Conservation (phyloP, 2,888 invertebrate genomes). For the Proisotoma minuta region DNA sequence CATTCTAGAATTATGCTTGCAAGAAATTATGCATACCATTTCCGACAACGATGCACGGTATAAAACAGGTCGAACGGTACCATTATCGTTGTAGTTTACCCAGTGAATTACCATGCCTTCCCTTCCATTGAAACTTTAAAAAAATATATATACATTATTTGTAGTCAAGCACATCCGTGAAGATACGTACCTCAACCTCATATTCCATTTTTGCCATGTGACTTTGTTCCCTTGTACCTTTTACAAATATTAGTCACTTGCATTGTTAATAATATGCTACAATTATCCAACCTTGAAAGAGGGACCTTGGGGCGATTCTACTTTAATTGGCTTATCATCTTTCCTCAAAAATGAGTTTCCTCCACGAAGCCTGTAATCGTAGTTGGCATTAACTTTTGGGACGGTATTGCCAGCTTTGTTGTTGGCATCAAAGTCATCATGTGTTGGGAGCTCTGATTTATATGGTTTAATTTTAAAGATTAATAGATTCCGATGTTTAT, state of each 20-base stretch:
- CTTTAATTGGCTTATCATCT: constrained; percentile 25
- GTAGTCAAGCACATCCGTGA: background rate
- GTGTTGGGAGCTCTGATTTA: constrained; percentile 31
- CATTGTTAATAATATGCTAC: too few species aligned
- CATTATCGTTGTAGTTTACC: constrained; percentile 22
- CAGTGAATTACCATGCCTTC: constrained; percentile 28
- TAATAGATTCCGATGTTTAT: too few species aligned
- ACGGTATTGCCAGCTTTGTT: constrained; percentile 24
- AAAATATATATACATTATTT: too few species aligned
- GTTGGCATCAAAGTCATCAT: constrained; percentile 21
- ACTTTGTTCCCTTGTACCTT: too few species aligned
- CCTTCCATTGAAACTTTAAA: constrained; percentile 25
- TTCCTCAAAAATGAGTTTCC: constrained; percentile 7
- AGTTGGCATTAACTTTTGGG: constrained; percentile 17
- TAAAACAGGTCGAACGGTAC: constrained; percentile 23
- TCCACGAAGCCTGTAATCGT: constrained; percentile 12
- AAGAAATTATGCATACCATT: too few species aligned
- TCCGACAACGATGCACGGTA: constrained; percentile 26
- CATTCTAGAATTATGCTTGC: too few species aligned
- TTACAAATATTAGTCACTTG: too few species aligned
- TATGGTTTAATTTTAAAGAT: too few species aligned
- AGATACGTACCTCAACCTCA: constrained; percentile 23
- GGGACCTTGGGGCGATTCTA: constrained; percentile 6
- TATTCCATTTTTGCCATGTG: constrained; percentile 32
- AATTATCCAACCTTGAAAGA: background rate